These are phyloP conservation scores for Drosophila limbata DNA, from an alignment of 2,888 invertebrate species.

Conservation along the genomic window DNA sequence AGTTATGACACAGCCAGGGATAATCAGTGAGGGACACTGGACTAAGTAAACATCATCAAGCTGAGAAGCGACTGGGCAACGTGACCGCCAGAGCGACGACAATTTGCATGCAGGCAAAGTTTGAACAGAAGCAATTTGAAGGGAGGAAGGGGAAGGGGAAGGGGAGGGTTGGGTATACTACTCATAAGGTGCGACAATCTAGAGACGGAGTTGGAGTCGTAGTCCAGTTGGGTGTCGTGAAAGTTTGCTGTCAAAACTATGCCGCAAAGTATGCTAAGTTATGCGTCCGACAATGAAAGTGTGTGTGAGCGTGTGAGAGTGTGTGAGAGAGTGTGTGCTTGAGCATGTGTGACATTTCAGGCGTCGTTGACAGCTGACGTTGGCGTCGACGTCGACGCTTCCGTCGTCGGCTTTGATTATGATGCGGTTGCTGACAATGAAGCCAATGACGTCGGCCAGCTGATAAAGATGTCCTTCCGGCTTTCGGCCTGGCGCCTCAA, in stretches of 20 bases:
- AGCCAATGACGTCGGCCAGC: conserved; percentile 52
- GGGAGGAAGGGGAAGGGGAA: too few relatives aligned
- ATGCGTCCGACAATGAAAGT: conserved; percentile 56
- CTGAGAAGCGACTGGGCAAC: conserved; percentile 46
- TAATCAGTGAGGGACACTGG: conserved; percentile 69
- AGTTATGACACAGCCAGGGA: conserved; percentile 28
- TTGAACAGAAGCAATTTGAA: neutral
- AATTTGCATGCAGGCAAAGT: conserved; percentile 63
- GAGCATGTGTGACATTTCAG: conserved; percentile 57
- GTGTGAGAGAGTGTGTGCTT: conserved; percentile 9
- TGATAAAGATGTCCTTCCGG: conserved; percentile 79
- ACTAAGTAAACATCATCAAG: conserved; percentile 66
- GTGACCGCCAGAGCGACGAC: conserved; percentile 50
- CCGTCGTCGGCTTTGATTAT: conserved; percentile 54
- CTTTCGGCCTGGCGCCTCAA: conserved; percentile 34
- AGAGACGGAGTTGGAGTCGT: conserved; percentile 11
- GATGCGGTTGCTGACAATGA: conserved; percentile 58
- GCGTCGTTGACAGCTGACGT: conserved; percentile 53
- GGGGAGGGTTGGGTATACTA: too few relatives aligned
- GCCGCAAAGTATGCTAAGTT: conserved; percentile 76
- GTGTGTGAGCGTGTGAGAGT: conserved; percentile 8
- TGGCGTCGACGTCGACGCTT: conserved; percentile 29
- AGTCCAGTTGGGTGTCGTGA: conserved; percentile 50
- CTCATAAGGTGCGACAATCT: conserved; percentile 49
- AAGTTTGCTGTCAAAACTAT: conserved; percentile 74